Conservation (phyloP, 2,888 invertebrate genomes). For the Cheilosia vulpina region DNA sequence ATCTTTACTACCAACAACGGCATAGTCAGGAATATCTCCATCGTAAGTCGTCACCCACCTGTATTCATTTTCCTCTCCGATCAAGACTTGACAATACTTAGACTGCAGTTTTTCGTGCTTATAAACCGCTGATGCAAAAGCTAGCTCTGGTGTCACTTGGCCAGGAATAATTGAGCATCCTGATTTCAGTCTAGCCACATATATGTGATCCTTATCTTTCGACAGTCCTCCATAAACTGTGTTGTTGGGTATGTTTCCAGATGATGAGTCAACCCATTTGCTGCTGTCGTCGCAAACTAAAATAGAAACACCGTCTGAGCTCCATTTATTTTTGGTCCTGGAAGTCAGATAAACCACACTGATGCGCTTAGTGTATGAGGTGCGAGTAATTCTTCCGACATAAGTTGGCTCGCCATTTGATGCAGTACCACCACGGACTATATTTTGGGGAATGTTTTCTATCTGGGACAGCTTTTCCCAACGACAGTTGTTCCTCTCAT, state of each 20-base stretch:
- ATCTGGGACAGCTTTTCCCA: conserved; percentile 11
- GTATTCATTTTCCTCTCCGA: conserved; percentile 27
- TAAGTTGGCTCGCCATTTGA: conserved; percentile 37
- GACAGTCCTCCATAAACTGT: conserved; percentile 31
- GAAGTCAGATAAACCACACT: conserved; percentile 18
- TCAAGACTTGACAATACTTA: conserved; percentile 32
- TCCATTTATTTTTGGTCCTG: conserved; percentile 14
- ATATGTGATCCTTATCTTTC: not conserved
- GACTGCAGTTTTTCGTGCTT: conserved; percentile 10
- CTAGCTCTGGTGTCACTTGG: conserved; percentile 13
- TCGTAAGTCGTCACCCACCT: conserved; percentile 6
- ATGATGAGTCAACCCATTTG: conserved; percentile 33
- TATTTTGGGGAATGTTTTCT: conserved; percentile 16
- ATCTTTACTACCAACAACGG: conserved; percentile 35
- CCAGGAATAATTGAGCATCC: conserved; percentile 50
- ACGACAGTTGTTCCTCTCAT: conserved; percentile 5
- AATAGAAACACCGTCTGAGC: not conserved
- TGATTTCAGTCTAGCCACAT: conserved; percentile 42
- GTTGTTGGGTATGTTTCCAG: conserved; percentile 30
- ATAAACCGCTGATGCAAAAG: conserved; percentile 19
- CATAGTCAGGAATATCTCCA: conserved; percentile 44
- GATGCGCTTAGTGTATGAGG: not conserved
- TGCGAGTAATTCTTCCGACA: not conserved
- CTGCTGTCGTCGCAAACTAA: conserved; percentile 23
- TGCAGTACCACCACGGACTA: conserved; percentile 35